Conservation (phyloP, 35 echinoderm and acorn worm genomes). For the Heliocidaris tuberculata region DNA sequence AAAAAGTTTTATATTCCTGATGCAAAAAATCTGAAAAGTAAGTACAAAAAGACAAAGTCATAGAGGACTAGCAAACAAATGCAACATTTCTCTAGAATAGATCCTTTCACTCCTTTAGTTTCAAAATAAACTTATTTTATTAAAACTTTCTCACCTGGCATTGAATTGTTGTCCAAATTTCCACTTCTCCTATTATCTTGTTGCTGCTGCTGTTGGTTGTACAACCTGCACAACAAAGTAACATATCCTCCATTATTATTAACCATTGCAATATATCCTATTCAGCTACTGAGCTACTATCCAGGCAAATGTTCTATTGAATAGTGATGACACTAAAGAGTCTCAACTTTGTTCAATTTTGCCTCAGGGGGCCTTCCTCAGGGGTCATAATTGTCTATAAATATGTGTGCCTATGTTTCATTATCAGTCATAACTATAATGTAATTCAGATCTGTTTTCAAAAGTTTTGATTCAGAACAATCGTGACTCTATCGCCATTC, state of each 20-base stretch:
- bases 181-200: neutral
- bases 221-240: neutral
- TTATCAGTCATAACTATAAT: neutral
- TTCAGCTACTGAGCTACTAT: neutral
- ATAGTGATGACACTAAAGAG: neutral
- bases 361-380: neutral
- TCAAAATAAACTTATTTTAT: too few species aligned
- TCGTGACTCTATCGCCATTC: neutral
- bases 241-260: neutral
- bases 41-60: too few species aligned
- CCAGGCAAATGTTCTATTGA: neutral
- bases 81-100: too few species aligned
- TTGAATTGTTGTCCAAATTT: neutral
- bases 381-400: neutral
- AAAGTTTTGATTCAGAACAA: neutral
- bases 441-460: neutral
- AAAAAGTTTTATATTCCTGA: too few species aligned
- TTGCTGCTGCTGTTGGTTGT: slow-evolving; percentile 21
- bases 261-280: neutral
- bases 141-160: neutral
- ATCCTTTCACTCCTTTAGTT: too few species aligned
- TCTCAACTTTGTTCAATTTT: neutral
- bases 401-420: neutral
- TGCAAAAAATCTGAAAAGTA: too few species aligned
- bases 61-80: too few species aligned